Evolutionary conservation across 64 coral and sea anemone genomes (phyloP), one percentile per base, ranked within the genome.

Genomic region (Pocillopora damicornis): DNA sequence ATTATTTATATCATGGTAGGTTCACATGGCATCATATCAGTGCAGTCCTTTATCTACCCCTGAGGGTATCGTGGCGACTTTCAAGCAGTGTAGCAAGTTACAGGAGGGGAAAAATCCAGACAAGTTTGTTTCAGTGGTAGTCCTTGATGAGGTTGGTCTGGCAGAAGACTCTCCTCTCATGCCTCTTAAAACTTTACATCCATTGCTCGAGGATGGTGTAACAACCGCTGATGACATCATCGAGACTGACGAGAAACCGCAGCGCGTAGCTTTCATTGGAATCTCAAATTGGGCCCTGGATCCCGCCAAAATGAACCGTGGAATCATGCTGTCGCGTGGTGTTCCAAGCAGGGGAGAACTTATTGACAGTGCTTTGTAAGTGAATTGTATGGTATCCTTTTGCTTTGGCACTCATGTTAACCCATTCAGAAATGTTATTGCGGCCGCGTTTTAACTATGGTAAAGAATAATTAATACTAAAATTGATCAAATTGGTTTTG

Each of bases 291-390:
- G 94, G 94, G 94, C 94, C 35, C 60, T 95, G 37, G 94, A 95
- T 64, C 89, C 94, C 45, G 93, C 93, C 12, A 92, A 95, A 57
- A 95, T 95, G 94, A 92, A 92, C 81, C 87, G 94, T 63, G 94
- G 89, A 3, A 95, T 91, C 57, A 91, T 91, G 90, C 30, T 95
- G 75, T 95, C 94, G 23, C 86, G 94, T 89, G 89, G 79, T 7
- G 89, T 92, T 17, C 94, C 94, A 6, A 87, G 63, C 15, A 60
- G 51, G 15, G 23, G 83, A 17, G 94, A 95, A 63, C 80, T 95
- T 5, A 58, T 79, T 59, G 90, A 95, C 51, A 95, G 89, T 65
- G 94, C 89, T 66, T 73, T 92, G 91, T 93, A 58, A 93, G 57
- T 85, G 51, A 68, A 76, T 51, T 51, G 42, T 51, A 4, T 51